Evolutionary conservation across 2,797 vertebrate genomes (phyloP).

Genomic region (Danio choprae): DNA sequence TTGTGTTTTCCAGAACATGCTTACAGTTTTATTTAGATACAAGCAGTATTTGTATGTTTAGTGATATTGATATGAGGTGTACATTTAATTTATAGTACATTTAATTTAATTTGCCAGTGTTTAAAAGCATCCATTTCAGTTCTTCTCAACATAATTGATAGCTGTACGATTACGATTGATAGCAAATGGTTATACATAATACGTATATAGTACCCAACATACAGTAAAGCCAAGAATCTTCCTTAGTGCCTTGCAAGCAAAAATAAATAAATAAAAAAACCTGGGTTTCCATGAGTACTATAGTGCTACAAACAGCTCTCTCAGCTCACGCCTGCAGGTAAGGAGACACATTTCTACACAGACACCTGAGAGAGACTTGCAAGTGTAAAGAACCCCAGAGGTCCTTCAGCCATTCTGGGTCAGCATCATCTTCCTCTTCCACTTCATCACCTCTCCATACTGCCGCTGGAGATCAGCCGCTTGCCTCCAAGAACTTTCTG

Average conservation of each 20-base stretch:
- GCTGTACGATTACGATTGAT: too few relatives aligned
- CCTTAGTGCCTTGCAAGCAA: slow-evolving; percentile 6
- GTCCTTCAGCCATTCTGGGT: slow-evolving; percentile 19
- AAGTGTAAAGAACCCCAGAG: neutral
- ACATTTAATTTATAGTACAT: neutral
- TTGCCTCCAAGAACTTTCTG: neutral
- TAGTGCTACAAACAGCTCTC: slow-evolving; percentile 29
- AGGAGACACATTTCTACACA: neutral
- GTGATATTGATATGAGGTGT: neutral
- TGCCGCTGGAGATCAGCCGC: neutral
- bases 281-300: neutral
- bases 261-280: slow-evolving; percentile 4
- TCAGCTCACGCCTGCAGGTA: neutral
- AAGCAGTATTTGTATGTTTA: neutral
- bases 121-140: neutral
- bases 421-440: neutral
- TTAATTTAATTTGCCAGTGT: neutral
- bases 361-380: neutral
- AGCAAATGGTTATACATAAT: neutral
- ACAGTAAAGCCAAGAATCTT: slow-evolving; percentile 1
- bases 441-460: neutral
- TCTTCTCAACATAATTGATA: neutral
- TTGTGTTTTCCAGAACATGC: neutral
- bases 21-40: neutral
- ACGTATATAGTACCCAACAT: slow-evolving; percentile 12